These are phyloP conservation scores for Macaca fascicularis DNA, from an alignment of 2,113 vertebrate genomes.

Conservation along the genomic window DNA sequence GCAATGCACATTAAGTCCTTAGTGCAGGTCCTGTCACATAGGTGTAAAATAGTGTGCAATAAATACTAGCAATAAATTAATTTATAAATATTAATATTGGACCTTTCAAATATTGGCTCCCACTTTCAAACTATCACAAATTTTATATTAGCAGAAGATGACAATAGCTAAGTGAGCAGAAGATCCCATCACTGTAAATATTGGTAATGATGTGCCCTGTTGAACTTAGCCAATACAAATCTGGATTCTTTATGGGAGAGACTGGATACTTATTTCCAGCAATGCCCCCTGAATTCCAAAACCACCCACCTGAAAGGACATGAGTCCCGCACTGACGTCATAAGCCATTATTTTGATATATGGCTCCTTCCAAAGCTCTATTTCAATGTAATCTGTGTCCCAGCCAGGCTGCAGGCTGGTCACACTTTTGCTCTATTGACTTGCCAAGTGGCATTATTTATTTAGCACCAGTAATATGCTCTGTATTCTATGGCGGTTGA, in stretches of 20 bases:
- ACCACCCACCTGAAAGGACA: slow-evolving; percentile 63
- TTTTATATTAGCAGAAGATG: background rate
- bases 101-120: background rate
- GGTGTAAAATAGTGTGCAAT: background rate
- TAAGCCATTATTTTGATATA: slow-evolving; percentile 47
- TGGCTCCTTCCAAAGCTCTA: slow-evolving; percentile 45
- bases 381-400: slow-evolving; percentile 56
- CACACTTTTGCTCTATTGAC: slow-evolving; percentile 62
- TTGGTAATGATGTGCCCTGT: background rate
- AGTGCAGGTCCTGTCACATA: background rate
- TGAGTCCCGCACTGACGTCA: slow-evolving; percentile 8
- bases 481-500: background rate
- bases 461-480: slow-evolving; percentile 34
- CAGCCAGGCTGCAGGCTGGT: slow-evolving; percentile 51
- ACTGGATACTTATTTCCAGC: background rate
- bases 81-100: background rate
- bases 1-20: background rate
- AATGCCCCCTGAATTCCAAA: slow-evolving; percentile 29
- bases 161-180: background rate
- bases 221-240: background rate
- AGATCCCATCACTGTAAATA: background rate
- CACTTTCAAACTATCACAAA: background rate
- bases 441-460: slow-evolving; percentile 71
- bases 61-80: background rate
- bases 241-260: background rate